Conservation (phyloP, 1,140 invertebrate genomes). For the Latrodectus geometricus region DNA sequence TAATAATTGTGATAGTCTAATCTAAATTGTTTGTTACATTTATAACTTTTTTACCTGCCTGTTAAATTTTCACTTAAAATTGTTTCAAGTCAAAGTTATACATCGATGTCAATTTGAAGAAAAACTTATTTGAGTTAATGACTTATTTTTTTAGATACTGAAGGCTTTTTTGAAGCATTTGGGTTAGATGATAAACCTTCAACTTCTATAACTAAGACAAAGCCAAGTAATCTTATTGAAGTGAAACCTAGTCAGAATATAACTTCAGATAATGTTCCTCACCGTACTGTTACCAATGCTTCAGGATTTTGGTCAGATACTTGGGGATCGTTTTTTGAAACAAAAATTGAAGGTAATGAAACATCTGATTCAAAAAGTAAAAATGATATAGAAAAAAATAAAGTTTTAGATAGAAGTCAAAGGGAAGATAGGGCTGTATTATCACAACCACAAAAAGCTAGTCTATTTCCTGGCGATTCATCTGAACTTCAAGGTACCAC, state of each 20-base stretch:
- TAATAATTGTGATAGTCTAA: too few relatives aligned
- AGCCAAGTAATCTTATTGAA: background rate
- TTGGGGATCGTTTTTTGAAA: slow-evolving; percentile 58
- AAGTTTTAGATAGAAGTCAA: background rate
- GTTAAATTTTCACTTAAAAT: too few relatives aligned
- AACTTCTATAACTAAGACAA: slow-evolving; percentile 26
- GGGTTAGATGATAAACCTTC: slow-evolving; percentile 48
- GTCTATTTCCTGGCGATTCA: slow-evolving; percentile 38
- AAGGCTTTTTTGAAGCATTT: slow-evolving; percentile 54
- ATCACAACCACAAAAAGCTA: slow-evolving; percentile 50
- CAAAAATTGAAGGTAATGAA: background rate
- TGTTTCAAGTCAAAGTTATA: too few relatives aligned
- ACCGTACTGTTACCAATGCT: background rate
- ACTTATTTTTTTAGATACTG: slow-evolving; percentile 24
- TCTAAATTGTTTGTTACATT: too few relatives aligned
- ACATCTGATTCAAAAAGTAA: background rate
- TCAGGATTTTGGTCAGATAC: slow-evolving; percentile 46
- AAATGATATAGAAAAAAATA: slow-evolving; percentile 9
- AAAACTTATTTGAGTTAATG: too few relatives aligned
- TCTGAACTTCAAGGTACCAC: background rate
- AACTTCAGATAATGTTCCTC: background rate
- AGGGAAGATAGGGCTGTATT: slow-evolving; percentile 32
- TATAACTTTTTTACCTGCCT: too few relatives aligned
- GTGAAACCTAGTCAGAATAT: background rate
- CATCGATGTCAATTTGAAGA: too few relatives aligned